A percentile compares a stretch with the other conserved stretches of the same genome.
phyloP scores from a whole-genome alignment of 1,140 invertebrate species.

The Chionoecetes opilio region DNA sequence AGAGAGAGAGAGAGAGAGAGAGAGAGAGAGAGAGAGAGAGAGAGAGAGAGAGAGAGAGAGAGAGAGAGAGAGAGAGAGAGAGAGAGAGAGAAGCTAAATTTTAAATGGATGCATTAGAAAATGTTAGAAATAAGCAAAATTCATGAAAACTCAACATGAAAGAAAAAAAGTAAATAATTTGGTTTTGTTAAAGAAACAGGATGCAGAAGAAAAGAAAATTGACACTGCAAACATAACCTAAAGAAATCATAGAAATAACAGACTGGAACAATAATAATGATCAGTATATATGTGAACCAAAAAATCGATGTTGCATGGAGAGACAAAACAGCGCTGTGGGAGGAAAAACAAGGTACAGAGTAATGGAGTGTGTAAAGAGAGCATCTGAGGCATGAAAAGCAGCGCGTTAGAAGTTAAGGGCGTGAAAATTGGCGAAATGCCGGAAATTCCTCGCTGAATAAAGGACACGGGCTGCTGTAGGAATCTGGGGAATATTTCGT shows the following conservation, averaged over 20 bases:
- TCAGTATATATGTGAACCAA: too few relatives aligned
- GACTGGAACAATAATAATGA: background rate
- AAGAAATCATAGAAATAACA: background rate
- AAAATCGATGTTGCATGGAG: too few relatives aligned
- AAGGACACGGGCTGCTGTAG: too few relatives aligned
- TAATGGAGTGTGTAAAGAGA: background rate
- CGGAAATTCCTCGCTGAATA: too few relatives aligned
- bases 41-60: slow-evolving; percentile 57
- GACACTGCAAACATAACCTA: too few relatives aligned
- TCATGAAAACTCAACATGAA: too few relatives aligned
- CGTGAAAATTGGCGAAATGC: background rate
- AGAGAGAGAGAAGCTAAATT: slow-evolving; percentile 47
- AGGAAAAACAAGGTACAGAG: background rate
- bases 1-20: slow-evolving; percentile 33
- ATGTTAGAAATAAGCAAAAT: too few relatives aligned
- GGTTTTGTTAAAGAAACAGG: background rate
- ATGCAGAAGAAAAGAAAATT: background rate
- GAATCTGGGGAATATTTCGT: too few relatives aligned
- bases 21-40: slow-evolving; percentile 9
- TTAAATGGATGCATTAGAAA: too few relatives aligned
- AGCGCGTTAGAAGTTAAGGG: background rate
- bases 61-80: slow-evolving; percentile 45
- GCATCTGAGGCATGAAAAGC: background rate
- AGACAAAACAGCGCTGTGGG: background rate
- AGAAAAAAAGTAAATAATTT: too few relatives aligned